Conservation (phyloP, 2,797 vertebrate species). For the Pristis pectinata region DNA sequence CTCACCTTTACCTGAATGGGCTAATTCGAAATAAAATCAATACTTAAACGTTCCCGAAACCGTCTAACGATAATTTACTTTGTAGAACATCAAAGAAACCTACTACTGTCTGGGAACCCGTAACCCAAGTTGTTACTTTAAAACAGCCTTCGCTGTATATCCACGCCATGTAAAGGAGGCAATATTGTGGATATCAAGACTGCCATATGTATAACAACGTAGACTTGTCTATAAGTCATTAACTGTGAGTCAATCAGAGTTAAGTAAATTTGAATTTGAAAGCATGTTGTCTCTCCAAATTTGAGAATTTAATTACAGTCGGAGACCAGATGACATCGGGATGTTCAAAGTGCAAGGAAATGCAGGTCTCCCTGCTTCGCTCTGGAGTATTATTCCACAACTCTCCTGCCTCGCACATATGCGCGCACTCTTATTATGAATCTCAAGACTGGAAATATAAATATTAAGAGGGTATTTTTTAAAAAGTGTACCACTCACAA, state of each 20-base stretch:
- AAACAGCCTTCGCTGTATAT: neutral
- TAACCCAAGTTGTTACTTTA: neutral
- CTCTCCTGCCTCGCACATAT: neutral
- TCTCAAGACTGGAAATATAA: neutral
- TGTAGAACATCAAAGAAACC: neutral
- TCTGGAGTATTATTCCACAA: neutral
- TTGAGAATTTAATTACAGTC: neutral
- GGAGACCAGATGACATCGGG: no score
- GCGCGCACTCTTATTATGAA: neutral
- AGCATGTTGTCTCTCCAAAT: neutral
- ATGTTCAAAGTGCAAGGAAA: neutral
- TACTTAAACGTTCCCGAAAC: neutral
- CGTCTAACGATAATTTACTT: neutral
- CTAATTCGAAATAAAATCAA: slow-evolving; percentile 20
- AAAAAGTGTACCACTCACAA: neutral
- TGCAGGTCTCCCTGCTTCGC: neutral
- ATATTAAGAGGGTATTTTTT: neutral
- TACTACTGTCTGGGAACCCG: neutral
- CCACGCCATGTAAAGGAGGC: neutral
- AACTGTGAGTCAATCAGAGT: neutral
- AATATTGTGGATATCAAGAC: neutral
- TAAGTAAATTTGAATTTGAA: neutral
- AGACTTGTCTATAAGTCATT: neutral
- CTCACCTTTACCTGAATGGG: slow-evolving; percentile 33
- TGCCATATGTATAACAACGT: neutral